phyloP scores from a whole-genome alignment of 1,140 invertebrate species.

The Drosophila lini region DNA sequence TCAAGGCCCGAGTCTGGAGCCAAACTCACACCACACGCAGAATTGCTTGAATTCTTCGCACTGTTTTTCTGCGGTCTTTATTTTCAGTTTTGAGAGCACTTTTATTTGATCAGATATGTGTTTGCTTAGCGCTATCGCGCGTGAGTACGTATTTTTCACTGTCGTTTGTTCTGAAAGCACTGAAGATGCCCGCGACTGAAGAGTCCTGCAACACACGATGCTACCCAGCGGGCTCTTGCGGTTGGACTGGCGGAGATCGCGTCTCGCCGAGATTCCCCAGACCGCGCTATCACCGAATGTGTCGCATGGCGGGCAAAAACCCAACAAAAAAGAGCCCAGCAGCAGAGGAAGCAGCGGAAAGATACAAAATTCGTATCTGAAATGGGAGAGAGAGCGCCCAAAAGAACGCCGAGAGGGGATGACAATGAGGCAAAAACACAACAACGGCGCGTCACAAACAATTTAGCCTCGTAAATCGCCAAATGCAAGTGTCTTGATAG shows the following conservation, averaged over 20 bases:
- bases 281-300: slow-evolving; percentile 42
- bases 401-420: slow-evolving; percentile 24
- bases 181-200: not conserved
- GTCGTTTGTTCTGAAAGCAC: slow-evolving; percentile 50
- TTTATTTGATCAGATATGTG: slow-evolving; percentile 43
- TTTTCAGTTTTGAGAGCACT: slow-evolving; percentile 16
- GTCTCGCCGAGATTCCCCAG: slow-evolving; percentile 29
- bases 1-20: not conserved
- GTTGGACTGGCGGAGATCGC: slow-evolving; percentile 24
- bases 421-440: slow-evolving; percentile 37
- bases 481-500: slow-evolving; percentile 47
- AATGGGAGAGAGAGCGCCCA: slow-evolving; percentile 46
- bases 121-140: slow-evolving; percentile 9
- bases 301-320: slow-evolving; percentile 32
- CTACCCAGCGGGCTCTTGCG: slow-evolving; percentile 19
- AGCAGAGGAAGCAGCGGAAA: slow-evolving; percentile 8
- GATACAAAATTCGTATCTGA: slow-evolving; percentile 31
- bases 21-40: slow-evolving; percentile 35
- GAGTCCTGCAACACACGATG: slow-evolving; percentile 49
- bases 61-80: slow-evolving; percentile 11
- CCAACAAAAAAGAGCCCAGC: slow-evolving; percentile 6
- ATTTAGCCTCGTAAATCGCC: slow-evolving; percentile 44
- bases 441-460: slow-evolving; percentile 30
- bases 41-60: slow-evolving; percentile 23
- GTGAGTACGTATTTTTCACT: slow-evolving; percentile 25